Base-by-base conservation (phyloP, 2,113 vertebrate species). In the Ramphastos sulfuratus region DNA sequence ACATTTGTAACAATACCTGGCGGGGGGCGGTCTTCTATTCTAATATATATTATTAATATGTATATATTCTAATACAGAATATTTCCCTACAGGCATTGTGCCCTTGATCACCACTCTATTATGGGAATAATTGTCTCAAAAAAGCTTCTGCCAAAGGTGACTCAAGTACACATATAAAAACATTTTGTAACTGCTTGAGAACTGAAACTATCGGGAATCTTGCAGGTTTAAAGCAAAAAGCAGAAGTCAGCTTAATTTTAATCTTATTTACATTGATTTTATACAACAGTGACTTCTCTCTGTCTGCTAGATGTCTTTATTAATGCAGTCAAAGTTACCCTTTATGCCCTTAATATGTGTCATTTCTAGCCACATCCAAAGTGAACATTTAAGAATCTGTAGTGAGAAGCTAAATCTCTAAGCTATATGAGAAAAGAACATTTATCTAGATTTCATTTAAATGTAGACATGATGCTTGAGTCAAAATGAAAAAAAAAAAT, bases 211-310 rank as follows among this genome's bases (percentile, higher is more conserved):
- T 12, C 46, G 70, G 55, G 73, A n/a, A 55, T 80, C 55, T 90
- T 59, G 33, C 18, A 58, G 27, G 46, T 78, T 69, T 79, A 27
- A 89, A 95, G 79, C 39, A 93, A 81, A 90, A 95, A 93, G 92
- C 85, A 96, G 92, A 96, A 95, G 77, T 85, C 50, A 61, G 11
- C 42, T 58, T 79, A 24, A 92, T 87, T 93, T 93, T 66, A 64
- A 87, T 70, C 39, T 85, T 59, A 94, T 96, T 96, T 96, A 63
- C 84, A 91, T 89, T 63, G 35, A 35, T 82, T 85, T 76, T 87
- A 80, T 82, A 90, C 81, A 85, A 33, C 25, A 56, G 17, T 77
- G 84, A 72, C 18, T 93, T 58, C 10, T 94, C n/a, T 65, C 2
- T 35, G 39, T 92, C 70, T 92, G 79, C 66, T 71, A 58, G 27